These are phyloP conservation scores for Dryoscopus gambensis DNA, from an alignment of 2,113 vertebrate species.

Conservation along the genomic window DNA sequence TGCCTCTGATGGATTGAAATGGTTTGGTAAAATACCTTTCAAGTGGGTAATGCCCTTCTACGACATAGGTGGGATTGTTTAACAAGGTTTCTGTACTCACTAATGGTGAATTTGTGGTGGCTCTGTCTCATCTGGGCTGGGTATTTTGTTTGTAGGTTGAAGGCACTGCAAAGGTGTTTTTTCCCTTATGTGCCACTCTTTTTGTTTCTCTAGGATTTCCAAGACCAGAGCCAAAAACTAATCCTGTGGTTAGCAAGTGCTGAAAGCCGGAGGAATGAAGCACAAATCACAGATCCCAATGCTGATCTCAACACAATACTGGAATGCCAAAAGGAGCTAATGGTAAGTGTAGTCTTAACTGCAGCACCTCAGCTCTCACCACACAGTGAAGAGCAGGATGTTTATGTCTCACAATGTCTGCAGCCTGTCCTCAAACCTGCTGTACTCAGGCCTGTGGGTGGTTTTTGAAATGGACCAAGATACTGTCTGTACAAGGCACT, in stretches of 20 bases:
- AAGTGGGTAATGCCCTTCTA: background rate
- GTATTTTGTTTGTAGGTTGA: background rate
- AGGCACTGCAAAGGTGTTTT: background rate
- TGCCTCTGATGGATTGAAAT: background rate
- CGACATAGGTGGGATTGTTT: background rate
- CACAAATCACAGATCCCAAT: constrained; percentile 27
- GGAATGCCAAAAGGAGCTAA: constrained; percentile 70
- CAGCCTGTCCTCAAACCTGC: background rate
- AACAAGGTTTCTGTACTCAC: background rate
- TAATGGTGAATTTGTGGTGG: background rate
- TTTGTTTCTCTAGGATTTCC: constrained; percentile 82
- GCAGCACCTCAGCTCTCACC: background rate
- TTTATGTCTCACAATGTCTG: background rate
- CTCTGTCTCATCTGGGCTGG: background rate
- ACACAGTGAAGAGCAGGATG: background rate
- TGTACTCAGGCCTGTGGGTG: background rate
- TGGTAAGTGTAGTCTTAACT: constrained; percentile 65
- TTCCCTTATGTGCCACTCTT: background rate
- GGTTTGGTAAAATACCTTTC: background rate
- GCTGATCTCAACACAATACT: constrained; percentile 52
- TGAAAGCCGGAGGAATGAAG: constrained; percentile 69
- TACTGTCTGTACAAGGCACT: background rate
- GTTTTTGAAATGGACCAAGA: background rate
- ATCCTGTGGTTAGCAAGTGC: constrained; percentile 82
- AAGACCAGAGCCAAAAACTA: constrained; percentile 80